Evolutionary conservation across 2,888 invertebrate species (phyloP).

Genomic region (Lasiommata megera): DNA sequence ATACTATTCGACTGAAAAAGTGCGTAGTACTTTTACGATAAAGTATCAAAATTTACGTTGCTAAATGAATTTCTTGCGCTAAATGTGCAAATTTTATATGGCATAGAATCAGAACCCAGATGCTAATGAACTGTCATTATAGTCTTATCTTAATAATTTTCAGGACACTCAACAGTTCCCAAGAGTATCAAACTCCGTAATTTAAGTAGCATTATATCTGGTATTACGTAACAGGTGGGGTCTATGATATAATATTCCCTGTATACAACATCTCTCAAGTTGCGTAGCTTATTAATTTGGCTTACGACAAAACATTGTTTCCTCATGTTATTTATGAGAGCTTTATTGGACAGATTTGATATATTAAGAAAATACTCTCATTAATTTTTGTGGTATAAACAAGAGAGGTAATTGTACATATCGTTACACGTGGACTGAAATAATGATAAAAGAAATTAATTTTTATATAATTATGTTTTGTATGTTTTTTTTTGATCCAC

Average conservation of each 20-base stretch:
- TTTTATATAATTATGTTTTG: too few relatives aligned
- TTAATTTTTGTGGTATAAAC: constrained; percentile 13
- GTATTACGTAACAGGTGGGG: constrained; percentile 25
- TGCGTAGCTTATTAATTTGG: constrained; percentile 29
- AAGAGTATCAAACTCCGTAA: constrained; percentile 8
- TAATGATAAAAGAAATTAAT: too few relatives aligned
- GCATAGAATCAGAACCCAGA: too few relatives aligned
- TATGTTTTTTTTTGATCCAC: too few relatives aligned
- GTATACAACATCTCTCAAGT: constrained; percentile 8
- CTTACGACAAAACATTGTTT: constrained; percentile 29
- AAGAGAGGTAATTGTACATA: not conserved
- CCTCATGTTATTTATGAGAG: constrained; percentile 26
- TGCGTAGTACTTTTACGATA: too few relatives aligned
- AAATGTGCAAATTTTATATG: too few relatives aligned
- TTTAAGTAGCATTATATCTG: constrained; percentile 14
- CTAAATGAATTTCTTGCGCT: too few relatives aligned
- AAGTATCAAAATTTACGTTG: too few relatives aligned
- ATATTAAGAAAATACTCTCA: constrained; percentile 14
- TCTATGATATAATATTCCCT: constrained; percentile 15
- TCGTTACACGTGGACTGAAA: not conserved
- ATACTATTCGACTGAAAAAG: too few relatives aligned
- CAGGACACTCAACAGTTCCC: not conserved
- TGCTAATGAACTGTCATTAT: too few relatives aligned
- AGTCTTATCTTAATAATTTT: too few relatives aligned
- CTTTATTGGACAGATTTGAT: constrained; percentile 24